Percentiles rank a stretch among this genome's conserved stretches.
These are phyloP conservation scores for Pardalotus punctatus DNA, from an alignment of 2,113 vertebrate species.

Conservation along the genomic window DNA sequence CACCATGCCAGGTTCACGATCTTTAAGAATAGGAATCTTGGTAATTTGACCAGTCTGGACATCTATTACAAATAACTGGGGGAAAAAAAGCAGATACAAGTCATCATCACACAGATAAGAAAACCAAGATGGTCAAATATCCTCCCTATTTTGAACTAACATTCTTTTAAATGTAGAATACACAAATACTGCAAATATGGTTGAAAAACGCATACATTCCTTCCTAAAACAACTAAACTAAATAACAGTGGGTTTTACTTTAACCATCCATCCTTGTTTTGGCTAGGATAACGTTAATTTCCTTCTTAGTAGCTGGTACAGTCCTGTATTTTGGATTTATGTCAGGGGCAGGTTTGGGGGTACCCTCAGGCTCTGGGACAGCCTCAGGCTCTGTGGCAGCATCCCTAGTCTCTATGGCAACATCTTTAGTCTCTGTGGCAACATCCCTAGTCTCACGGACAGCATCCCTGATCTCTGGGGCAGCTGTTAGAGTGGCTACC, in stretches of 20 bases:
- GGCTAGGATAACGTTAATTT: background rate
- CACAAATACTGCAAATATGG: background rate
- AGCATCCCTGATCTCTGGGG: too few species aligned
- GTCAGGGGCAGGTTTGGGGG: too few species aligned
- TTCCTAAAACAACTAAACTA: background rate
- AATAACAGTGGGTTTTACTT: background rate
- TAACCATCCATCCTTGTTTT: background rate
- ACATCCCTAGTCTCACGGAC: too few species aligned
- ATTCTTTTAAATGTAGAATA: background rate
- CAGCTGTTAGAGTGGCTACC: too few species aligned
- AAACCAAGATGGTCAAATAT: background rate
- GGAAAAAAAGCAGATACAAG: background rate
- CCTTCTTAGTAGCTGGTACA: background rate
- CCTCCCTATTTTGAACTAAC: background rate
- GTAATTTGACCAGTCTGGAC: conserved; percentile 93
- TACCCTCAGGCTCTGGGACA: too few species aligned
- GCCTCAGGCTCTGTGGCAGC: too few species aligned
- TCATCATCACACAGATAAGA: background rate
- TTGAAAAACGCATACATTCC: background rate
- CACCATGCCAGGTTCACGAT: conserved; percentile 78
- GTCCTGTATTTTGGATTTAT: background rate
- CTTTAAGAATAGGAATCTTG: conserved; percentile 95
- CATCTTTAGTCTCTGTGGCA: too few species aligned
- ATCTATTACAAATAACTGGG: conserved; percentile 92
- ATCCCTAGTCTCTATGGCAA: too few species aligned